These are phyloP conservation scores for Clarias macrocephalus DNA, from an alignment of 2,113 vertebrate genomes.

Conservation along the genomic window DNA sequence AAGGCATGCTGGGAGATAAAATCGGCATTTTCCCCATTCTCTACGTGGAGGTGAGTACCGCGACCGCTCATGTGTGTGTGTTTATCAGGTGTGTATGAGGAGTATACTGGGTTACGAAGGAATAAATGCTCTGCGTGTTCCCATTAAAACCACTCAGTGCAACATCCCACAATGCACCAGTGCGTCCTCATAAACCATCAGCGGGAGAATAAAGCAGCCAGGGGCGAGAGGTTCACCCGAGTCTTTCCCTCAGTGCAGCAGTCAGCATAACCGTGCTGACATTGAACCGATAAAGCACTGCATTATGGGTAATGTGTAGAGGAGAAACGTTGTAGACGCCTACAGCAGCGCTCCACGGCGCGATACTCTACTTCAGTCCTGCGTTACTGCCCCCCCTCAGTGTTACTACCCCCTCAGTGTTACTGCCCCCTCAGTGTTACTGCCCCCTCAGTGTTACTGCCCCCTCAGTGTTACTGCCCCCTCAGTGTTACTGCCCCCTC, in stretches of 20 bases:
- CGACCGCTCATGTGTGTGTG: neutral
- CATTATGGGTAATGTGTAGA: constrained; percentile 33
- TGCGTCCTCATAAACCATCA: neutral
- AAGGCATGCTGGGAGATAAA: constrained; percentile 98
- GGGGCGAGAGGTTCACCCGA: neutral
- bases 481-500: neutral
- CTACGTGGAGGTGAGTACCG: constrained; percentile 81
- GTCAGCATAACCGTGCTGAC: neutral
- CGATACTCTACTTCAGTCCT: neutral
- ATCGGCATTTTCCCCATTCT: constrained; percentile 97
- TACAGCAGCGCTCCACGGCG: neutral
- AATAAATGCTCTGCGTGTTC: neutral
- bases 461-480: rapidly evolving
- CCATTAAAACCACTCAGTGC: neutral
- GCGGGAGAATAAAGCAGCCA: neutral
- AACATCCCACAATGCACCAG: neutral
- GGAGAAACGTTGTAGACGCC: neutral
- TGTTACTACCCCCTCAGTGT: too few relatives aligned
- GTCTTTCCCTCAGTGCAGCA: neutral
- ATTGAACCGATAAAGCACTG: constrained; percentile 40
- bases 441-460: too few relatives aligned
- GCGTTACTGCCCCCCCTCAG: too few relatives aligned
- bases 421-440: too few relatives aligned
- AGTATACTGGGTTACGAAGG: neutral
- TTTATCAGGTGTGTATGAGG: neutral